Evolutionary conservation across 2,888 invertebrate species (phyloP).

Genomic region (Ellobium chinense): DNA sequence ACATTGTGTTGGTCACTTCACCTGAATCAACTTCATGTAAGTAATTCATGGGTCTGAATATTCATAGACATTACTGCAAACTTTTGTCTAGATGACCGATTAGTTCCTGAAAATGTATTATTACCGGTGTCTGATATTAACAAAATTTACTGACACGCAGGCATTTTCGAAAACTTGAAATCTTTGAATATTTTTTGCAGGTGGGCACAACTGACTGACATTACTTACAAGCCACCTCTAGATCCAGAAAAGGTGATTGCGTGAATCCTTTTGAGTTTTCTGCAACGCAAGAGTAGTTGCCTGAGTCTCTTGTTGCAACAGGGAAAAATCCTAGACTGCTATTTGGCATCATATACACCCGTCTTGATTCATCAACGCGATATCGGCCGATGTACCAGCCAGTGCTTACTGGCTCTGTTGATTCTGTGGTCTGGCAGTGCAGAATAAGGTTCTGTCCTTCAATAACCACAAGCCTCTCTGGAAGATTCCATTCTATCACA

Average conservation of each 20-base stretch:
- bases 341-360: slow-evolving; percentile 53
- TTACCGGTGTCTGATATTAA: no score
- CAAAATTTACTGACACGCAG: no score
- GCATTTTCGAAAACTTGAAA: no score
- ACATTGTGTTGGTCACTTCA: no score
- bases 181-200: no score
- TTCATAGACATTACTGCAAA: no score
- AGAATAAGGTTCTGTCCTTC: slow-evolving; percentile 56
- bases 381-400: slow-evolving; percentile 64
- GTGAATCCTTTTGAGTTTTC: slow-evolving; percentile 60
- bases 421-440: slow-evolving; percentile 64
- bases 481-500: slow-evolving; percentile 51
- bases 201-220: no score
- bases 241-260: slow-evolving; percentile 53
- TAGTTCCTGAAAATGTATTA: no score
- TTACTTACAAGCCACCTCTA: slow-evolving; percentile 60
- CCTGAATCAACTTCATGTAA: no score
- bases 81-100: no score
- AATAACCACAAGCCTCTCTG: slow-evolving; percentile 54
- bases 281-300: slow-evolving; percentile 67
- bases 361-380: slow-evolving; percentile 49
- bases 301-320: slow-evolving; percentile 56
- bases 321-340: slow-evolving; percentile 60
- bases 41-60: no score
- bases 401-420: slow-evolving; percentile 15